Evolutionary conservation across 2,113 vertebrate genomes (phyloP).

Genomic region (Megalops atlanticus): DNA sequence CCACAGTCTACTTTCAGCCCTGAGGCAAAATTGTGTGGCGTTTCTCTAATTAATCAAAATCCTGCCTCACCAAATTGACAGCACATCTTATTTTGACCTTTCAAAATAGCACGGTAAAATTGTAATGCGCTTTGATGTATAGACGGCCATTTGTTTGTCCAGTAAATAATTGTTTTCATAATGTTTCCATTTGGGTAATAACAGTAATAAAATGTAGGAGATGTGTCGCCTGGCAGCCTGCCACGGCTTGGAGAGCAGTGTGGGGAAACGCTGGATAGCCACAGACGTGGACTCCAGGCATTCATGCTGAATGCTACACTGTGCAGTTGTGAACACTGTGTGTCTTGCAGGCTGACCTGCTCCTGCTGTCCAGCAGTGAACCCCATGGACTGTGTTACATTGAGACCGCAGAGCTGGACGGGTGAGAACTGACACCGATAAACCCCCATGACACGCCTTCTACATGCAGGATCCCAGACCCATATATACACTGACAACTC

Average conservation of each 20-base stretch:
- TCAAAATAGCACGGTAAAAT: background rate
- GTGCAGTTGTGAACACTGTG: background rate
- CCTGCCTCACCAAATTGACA: background rate
- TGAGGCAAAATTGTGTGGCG: background rate
- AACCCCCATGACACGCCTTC: background rate
- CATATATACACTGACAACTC: background rate
- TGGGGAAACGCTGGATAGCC: background rate
- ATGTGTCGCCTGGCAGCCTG: background rate
- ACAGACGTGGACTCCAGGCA: background rate
- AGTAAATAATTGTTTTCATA: background rate
- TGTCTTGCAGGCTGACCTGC: conserved; percentile 84
- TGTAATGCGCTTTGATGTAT: background rate
- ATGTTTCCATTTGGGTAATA: background rate
- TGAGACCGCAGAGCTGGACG: conserved; percentile 93
- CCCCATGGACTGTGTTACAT: conserved; percentile 95
- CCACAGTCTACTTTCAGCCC: background rate
- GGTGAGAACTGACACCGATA: conserved; percentile 71
- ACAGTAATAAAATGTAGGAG: background rate
- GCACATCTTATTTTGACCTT: background rate
- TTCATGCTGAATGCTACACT: background rate
- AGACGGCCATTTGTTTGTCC: background rate
- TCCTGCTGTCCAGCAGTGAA: conserved; percentile 92
- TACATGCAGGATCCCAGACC: background rate
- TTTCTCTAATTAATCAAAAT: conserved; percentile 4
- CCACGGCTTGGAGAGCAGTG: background rate